Percentiles rank a stretch among this genome's conserved stretches.
Conservation (phyloP, 2,113 vertebrate species). For the Neogobius melanostomus region DNA sequence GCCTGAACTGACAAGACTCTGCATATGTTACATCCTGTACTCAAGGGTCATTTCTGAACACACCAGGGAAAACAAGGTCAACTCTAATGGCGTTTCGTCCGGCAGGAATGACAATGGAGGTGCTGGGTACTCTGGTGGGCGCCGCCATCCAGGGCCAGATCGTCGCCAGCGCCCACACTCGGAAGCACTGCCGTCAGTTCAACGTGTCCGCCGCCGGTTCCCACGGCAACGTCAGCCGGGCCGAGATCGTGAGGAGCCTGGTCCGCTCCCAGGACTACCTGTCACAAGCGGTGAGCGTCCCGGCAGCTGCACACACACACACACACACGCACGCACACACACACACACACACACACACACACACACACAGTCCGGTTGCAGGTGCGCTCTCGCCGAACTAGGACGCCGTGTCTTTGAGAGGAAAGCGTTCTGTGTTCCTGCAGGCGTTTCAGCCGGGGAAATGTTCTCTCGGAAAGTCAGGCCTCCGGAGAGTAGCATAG, state of each 20-base stretch:
- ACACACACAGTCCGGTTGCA: conserved; percentile 3
- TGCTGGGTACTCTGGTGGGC: conserved; percentile 89
- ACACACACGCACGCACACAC: not conserved
- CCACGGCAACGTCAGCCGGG: conserved; percentile 69
- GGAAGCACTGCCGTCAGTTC: conserved; percentile 75
- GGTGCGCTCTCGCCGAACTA: conserved; percentile 39
- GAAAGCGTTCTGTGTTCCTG: conserved; percentile 14
- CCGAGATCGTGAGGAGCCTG: conserved; percentile 59
- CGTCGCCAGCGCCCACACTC: conserved; percentile 85
- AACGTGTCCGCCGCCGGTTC: conserved; percentile 63
- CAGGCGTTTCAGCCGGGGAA: not conserved
- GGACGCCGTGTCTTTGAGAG: conserved; percentile 34
- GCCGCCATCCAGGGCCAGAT: conserved; percentile 92
- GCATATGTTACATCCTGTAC: no score
- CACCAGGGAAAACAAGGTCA: no score
- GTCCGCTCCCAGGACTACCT: conserved; percentile 72
- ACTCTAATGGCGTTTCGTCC: not conserved
- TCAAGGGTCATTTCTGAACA: no score
- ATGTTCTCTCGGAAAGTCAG: not conserved
- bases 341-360: not conserved
- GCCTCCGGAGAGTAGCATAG: not conserved
- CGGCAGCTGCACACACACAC: not conserved
- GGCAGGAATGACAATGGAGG: conserved; percentile 93
- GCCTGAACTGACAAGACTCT: no score
- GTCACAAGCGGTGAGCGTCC: conserved; percentile 76